These are phyloP conservation scores for Calcarius lapponicus DNA, from an alignment of 2,797 vertebrate genomes.

Conservation along the genomic window DNA sequence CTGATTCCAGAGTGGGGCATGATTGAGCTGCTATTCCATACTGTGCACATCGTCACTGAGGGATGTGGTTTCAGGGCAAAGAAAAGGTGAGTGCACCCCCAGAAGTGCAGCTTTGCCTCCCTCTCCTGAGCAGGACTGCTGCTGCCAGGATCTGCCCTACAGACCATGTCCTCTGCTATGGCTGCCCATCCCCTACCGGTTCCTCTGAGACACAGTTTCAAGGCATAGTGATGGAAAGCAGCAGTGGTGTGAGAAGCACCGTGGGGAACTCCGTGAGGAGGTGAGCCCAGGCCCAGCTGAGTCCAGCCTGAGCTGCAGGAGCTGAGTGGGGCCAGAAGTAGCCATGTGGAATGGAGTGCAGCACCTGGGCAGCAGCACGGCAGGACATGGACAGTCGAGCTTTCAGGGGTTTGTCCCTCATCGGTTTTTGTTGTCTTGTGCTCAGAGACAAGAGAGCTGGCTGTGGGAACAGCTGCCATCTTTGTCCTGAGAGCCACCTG, in stretches of 20 bases:
- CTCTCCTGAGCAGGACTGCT: not conserved
- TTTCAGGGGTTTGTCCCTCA: not conserved
- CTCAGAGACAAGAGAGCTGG: not conserved
- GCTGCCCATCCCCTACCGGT: fast-evolving
- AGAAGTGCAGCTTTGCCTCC: not conserved
- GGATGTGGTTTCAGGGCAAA: not conserved
- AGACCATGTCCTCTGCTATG: not conserved
- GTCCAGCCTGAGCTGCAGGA: not conserved
- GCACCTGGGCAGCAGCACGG: fast-evolving
- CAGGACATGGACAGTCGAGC: fast-evolving
- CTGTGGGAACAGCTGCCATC: not conserved
- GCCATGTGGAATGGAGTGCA: fast-evolving
- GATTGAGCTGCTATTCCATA: not conserved
- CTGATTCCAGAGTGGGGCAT: not conserved
- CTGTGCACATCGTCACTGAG: fast-evolving
- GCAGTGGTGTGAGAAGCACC: not conserved
- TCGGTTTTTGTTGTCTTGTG: not conserved
- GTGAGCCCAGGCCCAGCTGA: not conserved
- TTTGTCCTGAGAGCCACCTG: not conserved
- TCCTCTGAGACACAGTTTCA: fast-evolving
- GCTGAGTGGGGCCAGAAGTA: not conserved
- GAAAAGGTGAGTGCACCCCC: fast-evolving
- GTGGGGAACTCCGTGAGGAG: fast-evolving
- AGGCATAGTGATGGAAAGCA: not conserved
- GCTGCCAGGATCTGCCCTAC: not conserved